Base-by-base conservation (phyloP, 1,140 invertebrate species). In the Papilio polytes region DNA sequence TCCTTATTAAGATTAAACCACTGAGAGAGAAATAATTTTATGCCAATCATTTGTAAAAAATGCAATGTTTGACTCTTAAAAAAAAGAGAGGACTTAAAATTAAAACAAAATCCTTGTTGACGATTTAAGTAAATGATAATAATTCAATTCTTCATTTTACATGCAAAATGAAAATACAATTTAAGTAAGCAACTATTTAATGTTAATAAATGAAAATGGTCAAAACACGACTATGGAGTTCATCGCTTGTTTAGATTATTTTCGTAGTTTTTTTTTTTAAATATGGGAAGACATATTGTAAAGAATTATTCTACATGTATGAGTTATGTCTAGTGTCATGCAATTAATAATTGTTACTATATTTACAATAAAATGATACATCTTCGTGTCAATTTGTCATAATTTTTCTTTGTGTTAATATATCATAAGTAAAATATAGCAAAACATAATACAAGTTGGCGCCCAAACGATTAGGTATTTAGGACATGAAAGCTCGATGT, bases 401-500 rank as follows among this genome's bases (percentile, higher is more conserved):
- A 78, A 31, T 36, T 59, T 53, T 59, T 31, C 36, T 36, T 78
- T 77, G 56, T 20, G 22, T 78, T 9, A 74, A 78, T 73, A 59
- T 73, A 31, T 78, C 76, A 78, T 78, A 78, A 78, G 20, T 44
- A 59, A 78, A 51, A 74, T 46, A 44, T 36, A 82, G 70, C 76
- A 72, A 80, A 84, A 81, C 51, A 77, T 80, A 82, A 78, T 85
- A 76, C 80, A 81, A 83, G 83, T 85, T 78, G 84, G 82, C 82
- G 78, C 74, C 81, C 80, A 80, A 81, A 80, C 81, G 85, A 87
- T 88, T 89, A 88, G 87, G 87, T 90, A 90, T 90, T 88, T 90
- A 86, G 89, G 86, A 88, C 88, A 89, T 88, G 85, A 87, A 87
- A 89, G 85, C 89, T 83, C 82, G 85, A 83, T 90, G 89, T 90